Conservation (phyloP, 2,797 vertebrate species). For the Darevskia nairensis region DNA sequence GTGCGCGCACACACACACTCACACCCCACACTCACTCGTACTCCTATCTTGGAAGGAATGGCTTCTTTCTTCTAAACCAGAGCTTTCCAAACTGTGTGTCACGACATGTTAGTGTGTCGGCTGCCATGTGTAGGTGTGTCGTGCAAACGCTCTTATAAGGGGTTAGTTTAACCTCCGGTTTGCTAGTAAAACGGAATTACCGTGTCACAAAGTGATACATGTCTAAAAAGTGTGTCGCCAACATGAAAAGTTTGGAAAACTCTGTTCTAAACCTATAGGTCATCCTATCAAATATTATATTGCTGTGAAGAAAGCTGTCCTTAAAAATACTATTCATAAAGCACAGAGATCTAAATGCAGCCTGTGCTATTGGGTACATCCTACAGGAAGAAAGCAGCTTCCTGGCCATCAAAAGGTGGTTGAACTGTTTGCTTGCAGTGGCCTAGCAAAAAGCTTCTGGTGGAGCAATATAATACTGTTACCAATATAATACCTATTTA, state of each 20-base stretch:
- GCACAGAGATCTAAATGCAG: background rate
- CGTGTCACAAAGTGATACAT: no score
- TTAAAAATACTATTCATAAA: background rate
- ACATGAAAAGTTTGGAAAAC: no score
- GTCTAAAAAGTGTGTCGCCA: no score
- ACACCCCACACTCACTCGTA: background rate
- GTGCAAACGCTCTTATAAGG: no score
- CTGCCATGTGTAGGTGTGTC: no score
- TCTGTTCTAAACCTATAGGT: background rate
- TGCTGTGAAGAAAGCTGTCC: background rate
- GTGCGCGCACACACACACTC: background rate
- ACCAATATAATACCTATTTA: no score
- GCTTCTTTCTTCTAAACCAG: background rate
- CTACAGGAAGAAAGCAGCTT: background rate
- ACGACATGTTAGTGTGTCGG: no score
- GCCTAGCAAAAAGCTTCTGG: background rate
- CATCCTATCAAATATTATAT: background rate
- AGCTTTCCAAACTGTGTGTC: no score
- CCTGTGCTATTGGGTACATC: background rate
- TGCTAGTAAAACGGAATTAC: no score
- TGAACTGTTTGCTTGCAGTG: background rate
- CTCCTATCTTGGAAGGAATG: background rate
- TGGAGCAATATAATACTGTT: background rate
- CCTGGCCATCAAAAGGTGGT: background rate
- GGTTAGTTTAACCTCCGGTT: no score